Evolutionary conservation across 1,140 invertebrate genomes (phyloP), one percentile per base, ranked within the genome.

Genomic region (Aphis craccivora): DNA sequence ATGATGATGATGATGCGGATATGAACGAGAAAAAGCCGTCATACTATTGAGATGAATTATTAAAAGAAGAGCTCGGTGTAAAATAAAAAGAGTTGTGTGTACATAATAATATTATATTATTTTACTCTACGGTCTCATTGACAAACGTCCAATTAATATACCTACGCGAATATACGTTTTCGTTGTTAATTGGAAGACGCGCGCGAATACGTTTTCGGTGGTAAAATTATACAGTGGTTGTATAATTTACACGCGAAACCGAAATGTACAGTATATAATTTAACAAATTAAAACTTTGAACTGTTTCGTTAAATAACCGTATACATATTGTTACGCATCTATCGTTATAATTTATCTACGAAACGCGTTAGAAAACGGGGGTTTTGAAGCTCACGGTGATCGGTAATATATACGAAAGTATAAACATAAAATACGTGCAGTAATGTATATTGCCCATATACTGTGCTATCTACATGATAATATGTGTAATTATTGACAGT

Each of bases 131-230:
- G n/a, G 86, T 87, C 30, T 87, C 86, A 40, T 87, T 48, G 51
- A 88, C n/a, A 88, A 88, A 22, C 48, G 45, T 51, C 45, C 45
- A 88, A 88, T 88, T 88, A 88, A 88, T 51, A 45, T 20, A n/a
- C 30, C 14, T 11, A 35, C 1, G 23, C 37, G 3, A 2, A 40
- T 40, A 40, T 53, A 20, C 9, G 45, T 51, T 37, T 51, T 48
- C 87, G 87, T 53, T 20, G 87, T 53, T 48, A 88, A 88, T 88
- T 88, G n/a, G 43, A 48, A 67, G 60, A 67, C 30, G 11, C 45
- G 9, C 45, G 9, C 30, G 30, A 67, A 67, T 67, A 67, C 30
- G 5, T 37, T 86, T 86, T 40, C 37, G 6, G 22, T 1, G 8
- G 37, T 23, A 83, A 23, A 84, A 84, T 83, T 84, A 14, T 51